Evolutionary conservation across 2,797 vertebrate species (phyloP), one percentile per base, ranked within the genome.

Genomic region (Cossypha niveicapilla): DNA sequence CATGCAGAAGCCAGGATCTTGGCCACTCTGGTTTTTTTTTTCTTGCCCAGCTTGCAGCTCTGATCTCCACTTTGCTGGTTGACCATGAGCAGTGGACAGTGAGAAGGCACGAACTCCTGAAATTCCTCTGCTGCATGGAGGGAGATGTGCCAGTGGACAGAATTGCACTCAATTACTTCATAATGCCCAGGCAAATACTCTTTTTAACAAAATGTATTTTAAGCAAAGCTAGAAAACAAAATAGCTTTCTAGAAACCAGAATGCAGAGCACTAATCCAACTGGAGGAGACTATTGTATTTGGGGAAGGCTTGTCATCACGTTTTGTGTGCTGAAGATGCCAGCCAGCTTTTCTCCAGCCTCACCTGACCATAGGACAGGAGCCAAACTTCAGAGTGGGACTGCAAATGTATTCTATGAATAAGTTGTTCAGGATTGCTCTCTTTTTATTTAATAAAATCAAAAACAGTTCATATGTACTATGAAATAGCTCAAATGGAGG

Each of bases 91-190:
- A 39, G 39, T 9, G 48, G 42, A 18, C 23, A 41, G 9, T 0
- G 0, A 0, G 1, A 41, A 37, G 48, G 13, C 35, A 8, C n/a
- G 39, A 54, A 16, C 56, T 65, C 44, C 47, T 68, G 19, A 53
- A 53, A 54, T n/a, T 32, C 14, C 7, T 41, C 41, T 4, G 0
- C 67, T 1, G 1, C 0, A 0, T 44, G 42, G 41, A 61, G n/a
- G 37, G 50, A 61, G 30, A 28, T 47, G 17, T 67, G n/a, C 54
- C 54, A 19, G 34, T 13, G 4, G 44, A 18, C n/a, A 19, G 48
- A 56, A 76, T 44, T 57, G 47, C 19, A 18, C 11, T n/a, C n/a
- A 9, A 13, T 1, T 13, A 4, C 56, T 77, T 88, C 44, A 16
- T 2, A 4, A 27, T 63, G 37, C 35, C 57, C 30, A 42, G 53